phyloP scores from a whole-genome alignment of 2,888 invertebrate species.

The Pachydiplax longipennis region DNA sequence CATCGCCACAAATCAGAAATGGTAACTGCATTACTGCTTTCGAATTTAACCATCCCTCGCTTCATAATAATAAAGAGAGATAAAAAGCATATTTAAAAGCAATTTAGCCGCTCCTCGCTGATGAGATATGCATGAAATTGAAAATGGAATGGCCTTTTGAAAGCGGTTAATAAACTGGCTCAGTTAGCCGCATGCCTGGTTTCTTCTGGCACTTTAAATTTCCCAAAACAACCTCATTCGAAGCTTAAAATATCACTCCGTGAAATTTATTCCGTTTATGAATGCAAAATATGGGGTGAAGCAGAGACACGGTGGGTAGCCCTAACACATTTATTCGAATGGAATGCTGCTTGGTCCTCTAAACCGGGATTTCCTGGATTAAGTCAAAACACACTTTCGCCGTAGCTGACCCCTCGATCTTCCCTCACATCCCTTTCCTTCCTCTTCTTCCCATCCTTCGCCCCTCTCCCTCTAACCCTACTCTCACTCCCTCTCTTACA shows the following conservation, averaged over 20 bases:
- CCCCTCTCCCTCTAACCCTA: neutral
- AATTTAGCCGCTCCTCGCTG: too few species aligned
- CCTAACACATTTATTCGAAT: neutral
- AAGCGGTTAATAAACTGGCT: too few species aligned
- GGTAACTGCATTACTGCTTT: too few species aligned
- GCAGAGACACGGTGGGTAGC: neutral
- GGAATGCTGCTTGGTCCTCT: neutral
- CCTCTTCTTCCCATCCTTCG: neutral
- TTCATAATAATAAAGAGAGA: too few species aligned
- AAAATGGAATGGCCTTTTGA: too few species aligned
- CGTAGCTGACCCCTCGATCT: conserved; percentile 3
- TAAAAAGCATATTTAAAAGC: too few species aligned
- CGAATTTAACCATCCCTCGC: too few species aligned
- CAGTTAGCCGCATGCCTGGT: too few species aligned
- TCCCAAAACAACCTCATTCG: too few species aligned
- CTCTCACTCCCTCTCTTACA: neutral
- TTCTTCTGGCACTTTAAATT: neutral
- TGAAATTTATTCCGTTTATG: neutral
- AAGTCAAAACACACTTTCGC: neutral
- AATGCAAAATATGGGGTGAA: neutral
- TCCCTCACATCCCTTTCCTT: neutral
- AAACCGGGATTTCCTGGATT: conserved; percentile 15
- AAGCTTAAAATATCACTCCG: too few species aligned
- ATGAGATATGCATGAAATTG: too few species aligned
- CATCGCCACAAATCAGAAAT: too few species aligned